Evolutionary conservation across 2,797 vertebrate genomes (phyloP).

Genomic region (Pseudomugil tenellus): DNA sequence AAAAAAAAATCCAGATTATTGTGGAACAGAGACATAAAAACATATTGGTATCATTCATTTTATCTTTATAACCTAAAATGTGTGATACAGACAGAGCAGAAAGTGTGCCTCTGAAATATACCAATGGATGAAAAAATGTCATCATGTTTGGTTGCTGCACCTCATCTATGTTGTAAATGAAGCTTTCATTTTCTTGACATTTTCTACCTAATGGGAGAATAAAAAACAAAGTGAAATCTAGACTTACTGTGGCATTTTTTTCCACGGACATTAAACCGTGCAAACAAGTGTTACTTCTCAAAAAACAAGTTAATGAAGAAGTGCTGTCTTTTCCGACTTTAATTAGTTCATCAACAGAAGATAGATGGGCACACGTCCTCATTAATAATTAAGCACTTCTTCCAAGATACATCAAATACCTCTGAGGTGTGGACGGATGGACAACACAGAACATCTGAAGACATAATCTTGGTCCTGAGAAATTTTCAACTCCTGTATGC

Average conservation of each 20-base stretch:
- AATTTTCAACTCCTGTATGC: background rate
- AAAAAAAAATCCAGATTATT: background rate
- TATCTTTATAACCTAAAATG: background rate
- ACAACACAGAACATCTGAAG: background rate
- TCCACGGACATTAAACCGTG: constrained; percentile 9
- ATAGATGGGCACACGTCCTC: constrained; percentile 1
- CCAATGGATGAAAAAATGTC: background rate
- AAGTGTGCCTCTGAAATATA: background rate
- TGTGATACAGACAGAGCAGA: background rate
- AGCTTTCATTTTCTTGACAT: background rate
- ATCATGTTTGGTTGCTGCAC: background rate
- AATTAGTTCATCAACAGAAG: constrained; percentile 23
- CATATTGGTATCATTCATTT: background rate
- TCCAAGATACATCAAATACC: constrained; percentile 6
- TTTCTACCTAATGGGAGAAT: background rate
- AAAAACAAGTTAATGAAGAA: constrained; percentile 16
- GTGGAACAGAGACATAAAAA: background rate
- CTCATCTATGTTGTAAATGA: background rate
- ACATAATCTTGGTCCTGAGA: background rate
- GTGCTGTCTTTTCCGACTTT: constrained; percentile 7
- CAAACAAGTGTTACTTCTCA: constrained; percentile 31
- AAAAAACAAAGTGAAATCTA: background rate
- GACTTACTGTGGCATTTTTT: constrained; percentile 12
- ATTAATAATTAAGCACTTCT: constrained; percentile 17
- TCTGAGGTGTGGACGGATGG: background rate